phyloP scores from a whole-genome alignment of 2,888 invertebrate species.

The Trissolcus japonicus region DNA sequence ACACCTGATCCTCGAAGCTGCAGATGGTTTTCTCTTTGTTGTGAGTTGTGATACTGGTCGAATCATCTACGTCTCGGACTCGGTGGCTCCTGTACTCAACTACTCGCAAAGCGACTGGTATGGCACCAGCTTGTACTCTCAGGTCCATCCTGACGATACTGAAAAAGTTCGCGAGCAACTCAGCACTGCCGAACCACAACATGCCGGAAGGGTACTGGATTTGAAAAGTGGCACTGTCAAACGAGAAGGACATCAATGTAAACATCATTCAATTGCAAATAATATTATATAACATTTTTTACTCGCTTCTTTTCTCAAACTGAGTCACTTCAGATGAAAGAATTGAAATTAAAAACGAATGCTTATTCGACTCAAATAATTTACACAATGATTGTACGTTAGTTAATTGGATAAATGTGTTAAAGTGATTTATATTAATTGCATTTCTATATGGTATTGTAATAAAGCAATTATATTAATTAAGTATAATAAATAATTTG shows the following conservation, averaged over 20 bases:
- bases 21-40: slow-evolving; percentile 98
- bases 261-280: slow-evolving; percentile 63
- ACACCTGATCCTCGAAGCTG: slow-evolving; percentile 98
- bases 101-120: slow-evolving; percentile 99
- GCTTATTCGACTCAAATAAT: neutral
- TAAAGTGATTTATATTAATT: too few species aligned
- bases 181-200: slow-evolving; percentile 97
- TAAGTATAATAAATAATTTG: slow-evolving; percentile 45
- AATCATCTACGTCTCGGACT: slow-evolving; percentile 98
- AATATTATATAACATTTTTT: neutral
- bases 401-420: slow-evolving; percentile 1
- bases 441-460: slow-evolving; percentile 2
- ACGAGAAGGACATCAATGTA: slow-evolving; percentile 98
- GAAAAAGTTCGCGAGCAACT: slow-evolving; percentile 98
- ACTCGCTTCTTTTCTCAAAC: too few species aligned
- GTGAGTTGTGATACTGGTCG: slow-evolving; percentile 98
- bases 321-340: neutral
- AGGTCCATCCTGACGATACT: slow-evolving; percentile 98
- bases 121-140: slow-evolving; percentile 95
- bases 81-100: slow-evolving; percentile 97
- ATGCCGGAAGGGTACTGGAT: slow-evolving; percentile 96
- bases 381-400: neutral
- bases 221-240: slow-evolving; percentile 99
- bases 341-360: neutral
- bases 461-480: slow-evolving; percentile 19